These are phyloP conservation scores for Lobophora halterata DNA, from an alignment of 2,888 invertebrate genomes.

Conservation along the genomic window DNA sequence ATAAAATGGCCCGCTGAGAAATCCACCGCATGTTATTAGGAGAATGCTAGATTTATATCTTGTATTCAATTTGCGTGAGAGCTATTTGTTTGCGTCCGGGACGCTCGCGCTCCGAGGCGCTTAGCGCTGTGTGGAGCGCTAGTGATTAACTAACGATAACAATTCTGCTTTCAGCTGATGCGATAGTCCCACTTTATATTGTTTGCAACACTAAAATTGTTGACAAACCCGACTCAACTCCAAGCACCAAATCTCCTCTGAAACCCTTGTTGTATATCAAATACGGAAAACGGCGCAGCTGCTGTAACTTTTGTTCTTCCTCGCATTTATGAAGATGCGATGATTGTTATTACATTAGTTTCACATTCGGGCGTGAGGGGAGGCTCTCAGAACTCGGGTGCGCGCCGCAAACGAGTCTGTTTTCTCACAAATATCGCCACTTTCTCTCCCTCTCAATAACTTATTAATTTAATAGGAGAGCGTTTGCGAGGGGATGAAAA, in stretches of 20 bases:
- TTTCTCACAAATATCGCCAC: constrained; percentile 46
- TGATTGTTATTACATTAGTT: constrained; percentile 51
- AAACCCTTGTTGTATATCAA: no score
- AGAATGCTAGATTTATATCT: constrained; percentile 72
- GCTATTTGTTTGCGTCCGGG: constrained; percentile 60
- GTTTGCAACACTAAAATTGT: not conserved
- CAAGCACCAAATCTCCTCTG: no score
- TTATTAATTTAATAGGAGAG: constrained; percentile 56
- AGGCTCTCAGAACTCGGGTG: constrained; percentile 33
- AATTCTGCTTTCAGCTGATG: constrained; percentile 18
- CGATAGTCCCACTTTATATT: constrained; percentile 4
- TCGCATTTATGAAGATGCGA: constrained; percentile 36
- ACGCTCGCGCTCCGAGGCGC: constrained; percentile 39
- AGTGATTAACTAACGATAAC: constrained; percentile 48
- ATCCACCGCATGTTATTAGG: constrained; percentile 73
- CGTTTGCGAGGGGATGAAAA: constrained; percentile 42
- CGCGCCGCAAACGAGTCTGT: constrained; percentile 16
- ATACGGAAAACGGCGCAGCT: constrained; percentile 2
- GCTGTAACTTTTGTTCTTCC: constrained; percentile 23
- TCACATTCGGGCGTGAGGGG: constrained; percentile 28
- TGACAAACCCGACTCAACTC: not conserved
- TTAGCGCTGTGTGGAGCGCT: constrained; percentile 48
- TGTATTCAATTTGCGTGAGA: constrained; percentile 76
- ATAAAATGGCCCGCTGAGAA: constrained; percentile 75
- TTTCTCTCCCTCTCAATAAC: constrained; percentile 43